Percentiles rank a stretch among this genome's conserved stretches.
Evolutionary conservation across 2,797 vertebrate species (phyloP).

Genomic region (Hirundo rustica): DNA sequence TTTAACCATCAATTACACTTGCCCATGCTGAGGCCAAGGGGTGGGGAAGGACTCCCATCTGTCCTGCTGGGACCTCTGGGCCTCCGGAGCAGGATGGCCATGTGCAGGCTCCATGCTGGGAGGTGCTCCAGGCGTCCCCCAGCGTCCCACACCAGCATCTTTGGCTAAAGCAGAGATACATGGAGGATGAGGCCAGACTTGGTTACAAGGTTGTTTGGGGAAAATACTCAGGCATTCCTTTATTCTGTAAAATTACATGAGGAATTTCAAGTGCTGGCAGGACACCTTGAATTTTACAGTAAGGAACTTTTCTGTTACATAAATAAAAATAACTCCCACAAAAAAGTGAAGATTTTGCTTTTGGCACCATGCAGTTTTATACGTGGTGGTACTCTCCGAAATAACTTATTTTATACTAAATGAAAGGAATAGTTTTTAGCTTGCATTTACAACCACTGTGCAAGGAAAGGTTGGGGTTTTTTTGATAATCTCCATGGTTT

Average conservation of each 20-base stretch:
- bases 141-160: rapidly evolving
- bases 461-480: not conserved
- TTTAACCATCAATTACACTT: rapidly evolving
- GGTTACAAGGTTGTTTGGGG: not conserved
- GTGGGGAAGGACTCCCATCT: not conserved
- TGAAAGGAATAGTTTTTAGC: not conserved
- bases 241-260: not conserved
- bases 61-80: not conserved
- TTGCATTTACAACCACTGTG: not conserved
- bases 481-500: not conserved
- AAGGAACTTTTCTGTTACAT: not conserved
- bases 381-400: not conserved
- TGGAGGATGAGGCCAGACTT: not conserved
- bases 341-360: not conserved
- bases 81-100: not conserved
- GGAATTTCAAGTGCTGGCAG: not conserved
- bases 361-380: not conserved
- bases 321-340: not conserved
- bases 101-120: rapidly evolving
- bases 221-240: not conserved
- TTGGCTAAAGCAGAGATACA: not conserved
- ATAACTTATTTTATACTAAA: not conserved
- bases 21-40: not conserved
- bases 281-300: not conserved
- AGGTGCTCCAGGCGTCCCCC: not conserved